A percentile compares a stretch with the other conserved stretches of the same genome.
Evolutionary conservation across 1,140 invertebrate genomes (phyloP).

Genomic region (Hyposmocoma kahamanoa): DNA sequence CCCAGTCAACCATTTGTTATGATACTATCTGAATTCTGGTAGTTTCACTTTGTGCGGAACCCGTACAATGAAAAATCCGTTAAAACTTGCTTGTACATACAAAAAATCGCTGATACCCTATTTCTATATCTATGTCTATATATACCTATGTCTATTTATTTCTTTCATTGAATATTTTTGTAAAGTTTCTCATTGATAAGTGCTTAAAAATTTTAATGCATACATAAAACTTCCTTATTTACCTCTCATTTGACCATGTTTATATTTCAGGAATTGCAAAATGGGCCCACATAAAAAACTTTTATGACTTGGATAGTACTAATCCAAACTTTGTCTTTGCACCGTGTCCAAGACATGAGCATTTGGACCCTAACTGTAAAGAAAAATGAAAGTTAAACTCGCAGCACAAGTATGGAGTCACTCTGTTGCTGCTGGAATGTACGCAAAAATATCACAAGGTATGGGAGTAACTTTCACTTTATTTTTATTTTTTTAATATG

Average conservation of each 20-base stretch:
- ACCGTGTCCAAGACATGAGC: slow-evolving; percentile 7
- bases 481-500: no score
- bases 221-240: not conserved
- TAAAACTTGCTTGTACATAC: not conserved
- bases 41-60: not conserved
- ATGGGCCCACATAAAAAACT: slow-evolving; percentile 10
- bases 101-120: not conserved
- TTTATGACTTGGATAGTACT: slow-evolving; percentile 8
- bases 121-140: not conserved
- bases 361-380: slow-evolving; percentile 7
- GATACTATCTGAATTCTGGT: no score
- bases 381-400: slow-evolving; percentile 2
- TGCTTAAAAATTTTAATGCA: not conserved
- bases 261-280: slow-evolving; percentile 4
- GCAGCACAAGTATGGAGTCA: slow-evolving; percentile 14
- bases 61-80: not conserved
- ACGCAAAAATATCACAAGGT: slow-evolving; percentile 12
- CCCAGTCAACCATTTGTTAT: no score
- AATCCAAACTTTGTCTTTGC: slow-evolving; percentile 15
- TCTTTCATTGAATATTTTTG: not conserved
- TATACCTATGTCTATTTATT: not conserved
- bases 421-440: slow-evolving; percentile 13
- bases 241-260: not conserved
- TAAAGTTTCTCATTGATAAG: not conserved
- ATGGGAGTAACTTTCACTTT: no score